Evolutionary conservation across 2,888 invertebrate genomes (phyloP).

Genomic region (Cartodere bifasciata): DNA sequence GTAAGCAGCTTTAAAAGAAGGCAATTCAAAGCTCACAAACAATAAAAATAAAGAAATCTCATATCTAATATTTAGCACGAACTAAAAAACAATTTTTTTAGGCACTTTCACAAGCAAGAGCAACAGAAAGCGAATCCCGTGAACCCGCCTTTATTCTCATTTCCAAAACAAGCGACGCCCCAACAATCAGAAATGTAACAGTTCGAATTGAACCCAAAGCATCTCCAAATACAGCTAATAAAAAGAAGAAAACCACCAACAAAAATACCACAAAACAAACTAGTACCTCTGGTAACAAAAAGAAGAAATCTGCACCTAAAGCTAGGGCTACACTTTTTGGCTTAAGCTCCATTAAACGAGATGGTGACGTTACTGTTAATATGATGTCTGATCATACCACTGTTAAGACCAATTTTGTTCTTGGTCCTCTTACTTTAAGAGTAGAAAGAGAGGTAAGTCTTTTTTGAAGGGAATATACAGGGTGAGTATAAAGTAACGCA

Average conservation of each 20-base stretch:
- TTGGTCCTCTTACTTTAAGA: constrained; percentile 67
- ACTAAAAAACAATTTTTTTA: too few relatives aligned
- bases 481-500: too few relatives aligned
- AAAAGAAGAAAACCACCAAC: constrained; percentile 25
- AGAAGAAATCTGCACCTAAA: constrained; percentile 41
- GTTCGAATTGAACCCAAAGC: constrained; percentile 18
- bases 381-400: constrained; percentile 70
- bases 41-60: too few relatives aligned
- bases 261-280: constrained; percentile 22
- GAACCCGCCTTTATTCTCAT: constrained; percentile 31
- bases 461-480: too few relatives aligned
- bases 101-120: too few relatives aligned
- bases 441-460: constrained; percentile 58
- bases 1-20: too few relatives aligned
- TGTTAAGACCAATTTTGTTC: constrained; percentile 66
- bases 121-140: constrained; percentile 24
- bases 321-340: constrained; percentile 73
- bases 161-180: constrained; percentile 25
- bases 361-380: constrained; percentile 69
- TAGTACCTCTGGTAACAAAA: constrained; percentile 19
- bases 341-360: constrained; percentile 62
- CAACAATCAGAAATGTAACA: constrained; percentile 15
- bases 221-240: constrained; percentile 22
- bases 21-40: too few relatives aligned
- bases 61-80: too few relatives aligned